Conservation (phyloP, 2,113 vertebrate genomes). For the Podarcis raffonei region DNA sequence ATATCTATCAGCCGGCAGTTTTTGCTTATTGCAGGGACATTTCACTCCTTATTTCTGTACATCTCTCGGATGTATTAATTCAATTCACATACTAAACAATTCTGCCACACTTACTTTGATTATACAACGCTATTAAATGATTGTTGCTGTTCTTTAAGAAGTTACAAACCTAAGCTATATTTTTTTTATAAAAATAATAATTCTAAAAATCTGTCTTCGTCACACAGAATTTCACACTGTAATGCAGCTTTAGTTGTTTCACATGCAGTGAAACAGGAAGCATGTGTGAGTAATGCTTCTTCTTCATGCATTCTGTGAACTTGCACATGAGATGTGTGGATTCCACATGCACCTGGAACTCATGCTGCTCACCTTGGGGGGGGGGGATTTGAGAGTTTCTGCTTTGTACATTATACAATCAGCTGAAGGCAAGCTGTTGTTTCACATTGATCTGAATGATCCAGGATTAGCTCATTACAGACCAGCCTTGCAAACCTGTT, state of each 20-base stretch:
- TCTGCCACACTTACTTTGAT: neutral
- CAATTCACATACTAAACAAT: neutral
- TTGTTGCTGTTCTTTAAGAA: neutral
- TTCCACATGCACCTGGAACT: neutral
- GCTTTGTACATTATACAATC: neutral
- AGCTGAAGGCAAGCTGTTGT: neutral
- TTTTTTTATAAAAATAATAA: neutral
- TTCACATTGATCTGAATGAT: conserved; percentile 4
- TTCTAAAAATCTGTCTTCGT: neutral
- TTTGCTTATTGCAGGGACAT: neutral
- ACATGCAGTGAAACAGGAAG: neutral
- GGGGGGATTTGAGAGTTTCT: neutral
- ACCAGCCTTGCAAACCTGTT: conserved; percentile 1
- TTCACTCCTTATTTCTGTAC: neutral
- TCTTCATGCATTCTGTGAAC: neutral
- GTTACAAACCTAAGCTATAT: neutral
- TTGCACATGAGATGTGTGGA: neutral
- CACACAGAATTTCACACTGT: neutral
- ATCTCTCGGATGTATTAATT: neutral
- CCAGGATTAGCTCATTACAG: neutral
- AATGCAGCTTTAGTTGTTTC: neutral
- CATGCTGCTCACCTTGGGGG: neutral
- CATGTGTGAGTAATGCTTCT: neutral
- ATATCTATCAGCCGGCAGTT: neutral
- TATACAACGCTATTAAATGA: neutral